Conservation (phyloP, 2,113 vertebrate species). For the Chrysochloris asiatica region DNA sequence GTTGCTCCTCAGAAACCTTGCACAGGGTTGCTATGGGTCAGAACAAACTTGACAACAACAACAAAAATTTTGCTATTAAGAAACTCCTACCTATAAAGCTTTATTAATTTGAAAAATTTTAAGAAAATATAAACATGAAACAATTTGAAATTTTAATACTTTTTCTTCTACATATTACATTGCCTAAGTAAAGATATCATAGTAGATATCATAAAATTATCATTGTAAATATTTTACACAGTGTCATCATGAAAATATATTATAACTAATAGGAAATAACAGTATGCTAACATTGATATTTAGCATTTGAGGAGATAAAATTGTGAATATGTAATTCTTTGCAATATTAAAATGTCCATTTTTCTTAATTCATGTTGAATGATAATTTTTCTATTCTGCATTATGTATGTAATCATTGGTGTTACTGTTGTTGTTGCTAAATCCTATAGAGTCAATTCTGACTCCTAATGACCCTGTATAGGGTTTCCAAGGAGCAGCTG, state of each 20-base stretch:
- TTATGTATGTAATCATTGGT: neutral
- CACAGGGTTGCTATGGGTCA: too few relatives aligned
- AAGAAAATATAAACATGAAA: neutral
- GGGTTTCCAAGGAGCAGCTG: too few relatives aligned
- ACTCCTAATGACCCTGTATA: too few relatives aligned
- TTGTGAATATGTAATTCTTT: neutral
- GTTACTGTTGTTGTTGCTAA: too few relatives aligned
- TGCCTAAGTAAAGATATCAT: neutral
- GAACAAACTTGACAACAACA: too few relatives aligned
- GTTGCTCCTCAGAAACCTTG: too few relatives aligned
- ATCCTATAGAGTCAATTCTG: too few relatives aligned
- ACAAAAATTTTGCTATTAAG: neutral
- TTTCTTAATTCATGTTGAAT: neutral
- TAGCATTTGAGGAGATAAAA: neutral
- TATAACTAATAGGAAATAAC: neutral
- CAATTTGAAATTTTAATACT: neutral
- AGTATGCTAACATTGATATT: neutral
- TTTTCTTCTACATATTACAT: neutral
- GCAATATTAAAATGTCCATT: neutral
- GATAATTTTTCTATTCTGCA: neutral
- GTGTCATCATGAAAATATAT: neutral
- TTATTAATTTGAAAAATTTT: neutral
- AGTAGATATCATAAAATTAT: neutral
- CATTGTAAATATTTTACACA: neutral
- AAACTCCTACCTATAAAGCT: neutral